phyloP scores from a whole-genome alignment of 2,113 vertebrate genomes.

The Protobothrops flavoviridis region DNA sequence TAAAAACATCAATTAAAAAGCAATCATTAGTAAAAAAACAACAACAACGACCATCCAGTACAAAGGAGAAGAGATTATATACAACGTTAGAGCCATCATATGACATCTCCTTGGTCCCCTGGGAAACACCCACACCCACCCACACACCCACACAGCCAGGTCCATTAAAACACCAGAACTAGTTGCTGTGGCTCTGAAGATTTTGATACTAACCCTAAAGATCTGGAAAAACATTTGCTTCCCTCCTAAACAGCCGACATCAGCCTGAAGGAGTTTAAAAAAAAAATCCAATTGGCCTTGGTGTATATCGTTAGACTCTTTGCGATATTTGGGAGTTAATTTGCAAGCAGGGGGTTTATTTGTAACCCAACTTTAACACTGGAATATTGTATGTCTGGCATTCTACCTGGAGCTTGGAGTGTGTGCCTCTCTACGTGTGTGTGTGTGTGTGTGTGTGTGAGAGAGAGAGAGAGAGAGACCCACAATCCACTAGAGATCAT shows the following conservation, averaged over 20 bases:
- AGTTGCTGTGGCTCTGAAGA: not conserved
- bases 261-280: not conserved
- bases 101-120: not conserved
- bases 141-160: fast-evolving
- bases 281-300: not conserved
- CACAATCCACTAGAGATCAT: not conserved
- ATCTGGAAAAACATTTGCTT: not conserved
- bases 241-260: not conserved
- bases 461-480: too few species aligned
- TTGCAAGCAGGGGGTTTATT: not conserved
- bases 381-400: not conserved
- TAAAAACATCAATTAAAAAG: not conserved
- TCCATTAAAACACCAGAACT: not conserved
- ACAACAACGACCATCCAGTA: not conserved
- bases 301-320: too few species aligned
- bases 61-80: not conserved
- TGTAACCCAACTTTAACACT: too few species aligned
- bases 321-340: not conserved
- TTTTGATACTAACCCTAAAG: not conserved
- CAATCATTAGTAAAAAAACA: not conserved
- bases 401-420: not conserved
- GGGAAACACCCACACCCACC: not conserved
- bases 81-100: not conserved
- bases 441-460: not conserved
- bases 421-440: too few species aligned